A percentile compares a stretch with the other conserved stretches of the same genome.
phyloP scores from a whole-genome alignment of 1,140 invertebrate species.

The Brachystomella parvula region DNA sequence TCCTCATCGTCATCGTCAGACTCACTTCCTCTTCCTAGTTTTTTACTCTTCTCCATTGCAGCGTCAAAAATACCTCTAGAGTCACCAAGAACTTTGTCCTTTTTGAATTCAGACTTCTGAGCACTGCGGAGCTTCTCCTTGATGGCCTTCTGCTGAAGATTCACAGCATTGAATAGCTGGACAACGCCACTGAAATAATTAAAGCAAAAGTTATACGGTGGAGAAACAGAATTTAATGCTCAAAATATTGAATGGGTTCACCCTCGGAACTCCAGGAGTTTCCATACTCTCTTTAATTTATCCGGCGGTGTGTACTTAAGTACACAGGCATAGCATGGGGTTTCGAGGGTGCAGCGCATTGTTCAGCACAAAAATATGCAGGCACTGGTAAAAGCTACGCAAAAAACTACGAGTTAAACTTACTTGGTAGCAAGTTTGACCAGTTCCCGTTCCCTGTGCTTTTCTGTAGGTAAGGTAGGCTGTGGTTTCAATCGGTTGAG shows the following conservation, averaged over 20 bases:
- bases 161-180: conserved; percentile 83
- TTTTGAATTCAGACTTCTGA: conserved; percentile 67
- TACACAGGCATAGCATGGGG: no score
- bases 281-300: no score
- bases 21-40: conserved; percentile 49
- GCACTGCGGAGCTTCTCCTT: conserved; percentile 62
- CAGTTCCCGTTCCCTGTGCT: conserved; percentile 63
- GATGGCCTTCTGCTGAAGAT: conserved; percentile 69
- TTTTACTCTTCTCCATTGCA: conserved; percentile 27
- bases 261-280: no score
- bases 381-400: neutral
- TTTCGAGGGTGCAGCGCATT: no score
- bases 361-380: no score
- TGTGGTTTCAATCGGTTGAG: conserved; percentile 54
- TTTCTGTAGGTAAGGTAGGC: conserved; percentile 60
- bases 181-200: conserved; percentile 66
- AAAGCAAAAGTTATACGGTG: conserved; percentile 17
- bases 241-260: conserved; percentile 10
- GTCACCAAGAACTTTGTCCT: conserved; percentile 67
- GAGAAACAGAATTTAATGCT: conserved; percentile 7
- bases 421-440: conserved; percentile 72
- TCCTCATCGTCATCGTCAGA: conserved; percentile 47
- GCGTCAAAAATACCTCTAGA: conserved; percentile 33
- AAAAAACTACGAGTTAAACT: conserved; percentile 26
- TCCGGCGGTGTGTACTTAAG: no score